phyloP scores from a whole-genome alignment of 2,113 vertebrate genomes.

The Octodon degus region DNA sequence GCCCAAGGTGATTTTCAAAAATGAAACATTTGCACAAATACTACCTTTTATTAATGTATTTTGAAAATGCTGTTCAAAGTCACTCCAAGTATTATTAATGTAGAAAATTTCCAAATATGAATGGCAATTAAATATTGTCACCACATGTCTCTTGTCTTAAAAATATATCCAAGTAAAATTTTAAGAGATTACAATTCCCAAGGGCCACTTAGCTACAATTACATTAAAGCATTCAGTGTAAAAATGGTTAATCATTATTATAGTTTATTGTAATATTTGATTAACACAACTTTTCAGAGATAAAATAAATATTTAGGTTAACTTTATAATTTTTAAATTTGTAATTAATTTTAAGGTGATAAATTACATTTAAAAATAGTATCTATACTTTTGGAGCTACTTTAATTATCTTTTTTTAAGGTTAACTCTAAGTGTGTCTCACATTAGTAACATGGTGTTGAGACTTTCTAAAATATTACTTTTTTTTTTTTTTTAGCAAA shows the following conservation, averaged over 20 bases:
- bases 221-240: not conserved
- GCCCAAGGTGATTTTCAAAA: conserved; percentile 70
- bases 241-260: conserved; percentile 61
- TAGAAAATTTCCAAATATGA: conserved; percentile 41
- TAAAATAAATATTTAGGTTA: conserved; percentile 39
- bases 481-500: not conserved
- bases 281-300: conserved; percentile 42
- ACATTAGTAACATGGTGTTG: not conserved
- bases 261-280: conserved; percentile 23
- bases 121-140: conserved; percentile 56
- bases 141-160: conserved; percentile 10
- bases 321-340: conserved; percentile 47
- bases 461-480: conserved; percentile 10
- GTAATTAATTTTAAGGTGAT: conserved; percentile 36
- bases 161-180: conserved; percentile 51
- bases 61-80: conserved; percentile 64
- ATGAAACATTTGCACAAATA: conserved; percentile 67
- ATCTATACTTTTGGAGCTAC: not conserved
- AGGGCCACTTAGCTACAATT: conserved; percentile 1
- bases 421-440: not conserved
- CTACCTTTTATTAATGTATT: conserved; percentile 62
- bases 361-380: conserved; percentile 39
- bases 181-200: conserved; percentile 49
- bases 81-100: conserved; percentile 65
- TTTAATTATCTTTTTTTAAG: conserved; percentile 8